Evolutionary conservation across 1,140 invertebrate species (phyloP).

Genomic region (Eumeta japonica): DNA sequence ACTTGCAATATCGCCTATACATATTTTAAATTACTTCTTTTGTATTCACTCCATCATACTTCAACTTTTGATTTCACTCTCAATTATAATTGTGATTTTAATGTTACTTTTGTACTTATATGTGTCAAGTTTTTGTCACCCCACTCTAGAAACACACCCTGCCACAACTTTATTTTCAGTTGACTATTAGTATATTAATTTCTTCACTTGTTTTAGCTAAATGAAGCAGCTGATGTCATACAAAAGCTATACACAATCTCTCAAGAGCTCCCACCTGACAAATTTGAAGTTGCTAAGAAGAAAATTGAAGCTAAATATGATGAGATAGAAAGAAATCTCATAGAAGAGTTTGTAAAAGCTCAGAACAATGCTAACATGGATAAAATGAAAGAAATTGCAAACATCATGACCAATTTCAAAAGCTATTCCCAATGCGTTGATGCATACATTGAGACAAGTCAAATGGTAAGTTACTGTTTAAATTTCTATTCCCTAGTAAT

Average conservation of each 20-base stretch:
- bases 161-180: too few species aligned
- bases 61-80: too few species aligned
- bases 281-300: constrained; percentile 85
- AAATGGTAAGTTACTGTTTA: constrained; percentile 65
- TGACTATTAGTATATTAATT: too few species aligned
- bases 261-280: constrained; percentile 86
- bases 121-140: too few species aligned
- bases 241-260: constrained; percentile 95
- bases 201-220: too few species aligned
- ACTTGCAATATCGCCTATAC: too few species aligned
- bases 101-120: too few species aligned
- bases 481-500: too few species aligned
- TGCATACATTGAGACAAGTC: constrained; percentile 95
- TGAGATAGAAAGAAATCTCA: constrained; percentile 88
- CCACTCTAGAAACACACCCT: too few species aligned
- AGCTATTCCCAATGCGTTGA: constrained; percentile 94
- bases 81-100: too few species aligned
- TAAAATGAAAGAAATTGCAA: constrained; percentile 92
- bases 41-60: too few species aligned
- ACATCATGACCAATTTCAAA: constrained; percentile 92
- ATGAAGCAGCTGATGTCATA: constrained; percentile 97
- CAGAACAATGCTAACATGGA: constrained; percentile 79
- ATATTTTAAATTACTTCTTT: too few species aligned
- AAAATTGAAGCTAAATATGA: constrained; percentile 94
- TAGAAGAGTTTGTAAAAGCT: constrained; percentile 92